phyloP scores from a whole-genome alignment of 2,888 invertebrate genomes.

The Drosophila meridiana region DNA sequence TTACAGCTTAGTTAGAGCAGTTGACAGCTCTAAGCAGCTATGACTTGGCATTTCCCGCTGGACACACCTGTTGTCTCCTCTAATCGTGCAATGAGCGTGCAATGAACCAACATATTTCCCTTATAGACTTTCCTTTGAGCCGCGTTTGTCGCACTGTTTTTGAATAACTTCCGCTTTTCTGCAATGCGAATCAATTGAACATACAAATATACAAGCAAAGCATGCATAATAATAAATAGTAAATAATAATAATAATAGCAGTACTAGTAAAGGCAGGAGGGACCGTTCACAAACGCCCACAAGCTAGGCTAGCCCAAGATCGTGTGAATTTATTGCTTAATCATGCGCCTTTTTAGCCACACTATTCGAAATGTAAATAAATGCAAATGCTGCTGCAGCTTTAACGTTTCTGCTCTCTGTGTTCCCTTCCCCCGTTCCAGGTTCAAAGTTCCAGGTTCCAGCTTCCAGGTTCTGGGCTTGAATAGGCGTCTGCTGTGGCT shows the following conservation, averaged over 20 bases:
- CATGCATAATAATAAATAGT: constrained; percentile 29
- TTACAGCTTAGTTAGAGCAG: constrained; percentile 2
- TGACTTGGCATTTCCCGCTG: constrained; percentile 12
- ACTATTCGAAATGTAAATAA: constrained; percentile 59
- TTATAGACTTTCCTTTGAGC: neutral
- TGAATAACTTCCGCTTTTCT: constrained; percentile 49
- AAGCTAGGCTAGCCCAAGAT: constrained; percentile 34
- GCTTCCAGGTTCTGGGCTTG: constrained; percentile 39
- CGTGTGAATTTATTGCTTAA: constrained; percentile 76
- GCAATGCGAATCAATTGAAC: constrained; percentile 50
- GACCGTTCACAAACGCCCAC: constrained; percentile 55
- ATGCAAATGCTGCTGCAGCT: constrained; percentile 43
- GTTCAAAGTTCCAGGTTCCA: neutral
- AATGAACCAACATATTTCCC: neutral
- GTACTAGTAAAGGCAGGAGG: constrained; percentile 1
- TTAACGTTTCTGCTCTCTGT: neutral
- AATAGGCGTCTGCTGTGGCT: constrained; percentile 27
- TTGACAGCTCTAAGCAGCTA: constrained; percentile 1
- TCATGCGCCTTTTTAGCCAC: constrained; percentile 59
- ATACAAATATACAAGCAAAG: constrained; percentile 38
- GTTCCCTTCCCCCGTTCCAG: neutral
- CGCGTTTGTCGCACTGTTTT: constrained; percentile 21
- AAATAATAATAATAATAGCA: constrained; percentile 12
- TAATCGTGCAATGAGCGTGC: neutral
- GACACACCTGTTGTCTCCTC: constrained; percentile 32